Percentiles rank a stretch among this genome's conserved stretches.
Evolutionary conservation across 1,140 invertebrate genomes (phyloP).

Genomic region (Drosophila sp.): DNA sequence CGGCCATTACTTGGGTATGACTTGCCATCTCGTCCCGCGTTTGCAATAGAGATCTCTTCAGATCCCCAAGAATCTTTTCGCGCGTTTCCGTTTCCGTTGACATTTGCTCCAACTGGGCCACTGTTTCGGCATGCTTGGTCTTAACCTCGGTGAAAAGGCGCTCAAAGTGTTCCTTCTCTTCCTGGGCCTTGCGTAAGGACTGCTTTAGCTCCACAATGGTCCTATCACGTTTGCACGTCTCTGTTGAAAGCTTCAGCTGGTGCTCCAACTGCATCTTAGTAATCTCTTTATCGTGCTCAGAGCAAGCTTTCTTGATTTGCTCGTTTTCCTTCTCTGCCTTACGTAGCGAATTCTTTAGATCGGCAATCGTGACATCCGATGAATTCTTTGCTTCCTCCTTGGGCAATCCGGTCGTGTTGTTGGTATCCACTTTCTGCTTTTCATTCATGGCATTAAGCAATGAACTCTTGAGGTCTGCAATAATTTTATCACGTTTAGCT

Average conservation of each 20-base stretch:
- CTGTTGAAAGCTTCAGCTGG: background rate
- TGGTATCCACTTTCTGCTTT: background rate
- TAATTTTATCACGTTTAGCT: background rate
- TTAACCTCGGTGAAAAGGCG: background rate
- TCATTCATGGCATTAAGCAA: background rate
- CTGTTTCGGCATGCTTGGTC: background rate
- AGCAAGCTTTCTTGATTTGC: background rate
- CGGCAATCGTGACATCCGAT: slow-evolving; percentile 1
- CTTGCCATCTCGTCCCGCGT: background rate
- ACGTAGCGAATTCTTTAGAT: background rate
- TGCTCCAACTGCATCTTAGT: background rate
- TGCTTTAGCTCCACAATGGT: background rate
- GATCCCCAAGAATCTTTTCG: slow-evolving; percentile 6
- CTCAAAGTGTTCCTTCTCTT: background rate
- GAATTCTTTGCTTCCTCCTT: too few species aligned
- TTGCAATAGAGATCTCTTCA: background rate
- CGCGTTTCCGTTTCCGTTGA: background rate
- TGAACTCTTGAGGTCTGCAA: slow-evolving; percentile 6
- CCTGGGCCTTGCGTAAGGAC: background rate
- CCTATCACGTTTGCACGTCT: background rate
- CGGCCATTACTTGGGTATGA: background rate
- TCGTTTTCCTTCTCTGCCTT: background rate
- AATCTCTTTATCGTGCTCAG: background rate
- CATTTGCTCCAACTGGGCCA: background rate
- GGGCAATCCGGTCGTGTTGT: background rate